Base-by-base conservation (phyloP, 37 sponge, comb jelly and placozoan genomes). In the Hormiphora californensis region DNA sequence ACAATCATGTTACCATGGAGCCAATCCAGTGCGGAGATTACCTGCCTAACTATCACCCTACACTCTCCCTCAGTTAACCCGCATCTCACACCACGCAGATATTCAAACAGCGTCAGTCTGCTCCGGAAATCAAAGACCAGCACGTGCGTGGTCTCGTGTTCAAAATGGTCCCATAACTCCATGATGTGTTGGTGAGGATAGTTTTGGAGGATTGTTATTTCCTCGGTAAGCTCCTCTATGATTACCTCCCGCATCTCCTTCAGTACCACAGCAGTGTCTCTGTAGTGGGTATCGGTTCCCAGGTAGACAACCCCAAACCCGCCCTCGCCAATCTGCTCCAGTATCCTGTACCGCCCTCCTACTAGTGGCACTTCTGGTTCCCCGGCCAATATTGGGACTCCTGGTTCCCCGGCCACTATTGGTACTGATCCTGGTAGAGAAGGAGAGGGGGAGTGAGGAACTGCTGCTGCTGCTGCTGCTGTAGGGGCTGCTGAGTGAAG, bases 251-350 rank as follows among this genome's bases (percentile, higher is more conserved):
- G 46, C 44, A 73, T 32, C 81, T 73, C 81, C 38, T 73, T 73
- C n/a, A n/a, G n/a, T 5, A 73, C 39, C 1, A 73, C 44, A 1
- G 43, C 81, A 23, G 40, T 73, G 11, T 73, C 81, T 28, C 35
- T 1, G 81, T 32, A 40, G 9, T 9, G 1, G 22, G 4, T 73
- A 19, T 73, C 81, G 30, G 1, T 33, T 3, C 46, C 81, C 46
- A 73, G 81, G 81, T 73, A 73, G 25, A 73, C 81, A 22, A 12
- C 43, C 9, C 81, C 81, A 30, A 73, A 73, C 36, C 81, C 81
- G 40, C 81, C 81, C 22, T 73, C 81, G 8, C 81, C 81, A 27
- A 73, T 39, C 27, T 73, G 46, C 25, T 19, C 23, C 17, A 43
- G 8, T 30, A 43, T 73, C 30, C 30, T 57, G 61, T 21, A 57